These are phyloP conservation scores for Leucoraja ocellata DNA, from an alignment of 2,797 vertebrate species.

Conservation along the genomic window DNA sequence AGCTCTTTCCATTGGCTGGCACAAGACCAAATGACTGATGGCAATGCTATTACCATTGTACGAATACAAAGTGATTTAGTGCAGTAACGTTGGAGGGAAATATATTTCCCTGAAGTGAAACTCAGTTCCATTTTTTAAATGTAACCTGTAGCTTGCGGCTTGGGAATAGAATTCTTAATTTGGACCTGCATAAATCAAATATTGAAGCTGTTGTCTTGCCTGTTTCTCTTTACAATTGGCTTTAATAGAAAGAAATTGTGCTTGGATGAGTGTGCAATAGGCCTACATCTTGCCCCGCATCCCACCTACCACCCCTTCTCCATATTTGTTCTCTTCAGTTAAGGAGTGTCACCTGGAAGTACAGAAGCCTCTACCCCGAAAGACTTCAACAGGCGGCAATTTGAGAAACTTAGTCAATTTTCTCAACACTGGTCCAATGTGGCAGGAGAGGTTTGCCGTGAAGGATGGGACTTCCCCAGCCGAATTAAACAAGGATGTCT, in stretches of 20 bases:
- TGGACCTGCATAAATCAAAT: neutral
- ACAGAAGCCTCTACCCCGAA: conserved; percentile 43
- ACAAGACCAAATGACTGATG: neutral
- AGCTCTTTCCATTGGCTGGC: neutral
- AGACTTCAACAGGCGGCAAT: conserved; percentile 41
- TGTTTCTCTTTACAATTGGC: neutral
- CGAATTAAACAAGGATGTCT: conserved; percentile 68
- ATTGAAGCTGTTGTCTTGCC: neutral
- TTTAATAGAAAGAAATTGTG: conserved; percentile 33
- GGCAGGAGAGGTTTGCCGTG: conserved; percentile 38
- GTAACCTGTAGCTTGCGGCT: neutral
- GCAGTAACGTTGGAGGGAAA: neutral
- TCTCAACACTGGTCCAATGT: conserved; percentile 51
- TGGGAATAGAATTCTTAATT: neutral
- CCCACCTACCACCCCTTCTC: too few species aligned
- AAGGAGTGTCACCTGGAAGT: conserved; percentile 38
- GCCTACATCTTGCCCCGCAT: neutral
- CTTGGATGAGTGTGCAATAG: neutral
- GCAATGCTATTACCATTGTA: neutral
- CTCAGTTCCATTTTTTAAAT: neutral
- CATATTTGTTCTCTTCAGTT: conserved; percentile 34
- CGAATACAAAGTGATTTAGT: neutral
- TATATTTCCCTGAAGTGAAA: neutral
- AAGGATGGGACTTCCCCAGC: conserved; percentile 49
- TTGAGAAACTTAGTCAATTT: conserved; percentile 56